Conservation (phyloP, 2,888 invertebrate species). For the Lymantria dispar region DNA sequence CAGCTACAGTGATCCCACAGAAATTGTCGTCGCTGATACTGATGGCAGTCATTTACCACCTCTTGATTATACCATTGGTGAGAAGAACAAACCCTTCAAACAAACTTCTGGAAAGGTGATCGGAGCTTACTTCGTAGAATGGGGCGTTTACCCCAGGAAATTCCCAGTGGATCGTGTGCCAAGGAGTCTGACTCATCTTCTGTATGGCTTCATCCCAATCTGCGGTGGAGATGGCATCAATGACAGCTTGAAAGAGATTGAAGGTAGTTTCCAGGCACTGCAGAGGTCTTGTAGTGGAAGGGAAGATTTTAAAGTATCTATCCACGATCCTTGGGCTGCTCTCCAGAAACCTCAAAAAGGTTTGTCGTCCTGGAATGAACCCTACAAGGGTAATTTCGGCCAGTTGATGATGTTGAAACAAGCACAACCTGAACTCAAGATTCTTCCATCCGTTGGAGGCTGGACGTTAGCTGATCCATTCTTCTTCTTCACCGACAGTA, state of each 20-base stretch:
- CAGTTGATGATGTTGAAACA: slow-evolving; percentile 76
- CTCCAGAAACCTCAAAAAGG: slow-evolving; percentile 76
- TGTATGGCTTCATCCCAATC: slow-evolving; percentile 76
- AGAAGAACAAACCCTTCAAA: slow-evolving; percentile 72
- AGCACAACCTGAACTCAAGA: slow-evolving; percentile 70
- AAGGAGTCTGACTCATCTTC: slow-evolving; percentile 69
- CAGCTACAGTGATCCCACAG: slow-evolving; percentile 63
- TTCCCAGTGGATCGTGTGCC: slow-evolving; percentile 73
- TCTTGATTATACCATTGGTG: slow-evolving; percentile 61
- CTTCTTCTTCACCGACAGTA: slow-evolving; percentile 69
- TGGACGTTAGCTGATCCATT: slow-evolving; percentile 78
- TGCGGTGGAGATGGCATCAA: slow-evolving; percentile 78
- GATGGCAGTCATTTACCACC: slow-evolving; percentile 77
- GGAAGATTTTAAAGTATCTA: slow-evolving; percentile 74
- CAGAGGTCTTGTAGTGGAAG: slow-evolving; percentile 75
- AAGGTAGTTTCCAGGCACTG: slow-evolving; percentile 75
- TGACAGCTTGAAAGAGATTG: slow-evolving; percentile 77
- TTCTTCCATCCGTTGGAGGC: slow-evolving; percentile 72
- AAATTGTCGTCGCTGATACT: slow-evolving; percentile 73
- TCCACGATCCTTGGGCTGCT: slow-evolving; percentile 78
- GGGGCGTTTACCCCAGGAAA: slow-evolving; percentile 76
- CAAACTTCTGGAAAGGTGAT: slow-evolving; percentile 76
- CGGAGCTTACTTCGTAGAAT: slow-evolving; percentile 75
- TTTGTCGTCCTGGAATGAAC: slow-evolving; percentile 73
- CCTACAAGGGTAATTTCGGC: slow-evolving; percentile 77